These are phyloP conservation scores for Parnassius smintheus DNA, from an alignment of 2,888 invertebrate genomes.

Conservation along the genomic window DNA sequence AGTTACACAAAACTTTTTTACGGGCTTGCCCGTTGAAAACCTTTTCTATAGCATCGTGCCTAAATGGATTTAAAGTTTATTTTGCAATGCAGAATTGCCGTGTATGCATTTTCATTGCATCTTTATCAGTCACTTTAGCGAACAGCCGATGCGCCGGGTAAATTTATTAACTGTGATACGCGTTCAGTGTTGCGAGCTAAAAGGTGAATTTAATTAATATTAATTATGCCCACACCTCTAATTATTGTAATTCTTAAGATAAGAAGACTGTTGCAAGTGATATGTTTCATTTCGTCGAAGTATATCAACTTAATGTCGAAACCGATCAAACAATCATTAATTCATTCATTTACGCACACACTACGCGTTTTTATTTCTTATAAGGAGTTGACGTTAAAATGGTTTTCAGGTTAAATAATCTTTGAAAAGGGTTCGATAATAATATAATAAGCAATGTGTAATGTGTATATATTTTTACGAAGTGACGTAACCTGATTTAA, in stretches of 20 bases:
- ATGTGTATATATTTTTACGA: no score
- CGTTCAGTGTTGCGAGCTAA: constrained; percentile 76
- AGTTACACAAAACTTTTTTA: constrained; percentile 8
- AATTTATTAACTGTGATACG: constrained; percentile 81
- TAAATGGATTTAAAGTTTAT: constrained; percentile 27
- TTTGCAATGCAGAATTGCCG: constrained; percentile 22
- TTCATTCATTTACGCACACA: constrained; percentile 17
- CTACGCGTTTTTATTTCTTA: constrained; percentile 4
- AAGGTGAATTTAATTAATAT: constrained; percentile 80
- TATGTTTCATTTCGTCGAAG: constrained; percentile 48
- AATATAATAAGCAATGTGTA: no score
- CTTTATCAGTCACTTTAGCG: constrained; percentile 68
- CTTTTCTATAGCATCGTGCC: constrained; percentile 8
- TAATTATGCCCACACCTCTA: constrained; percentile 79
- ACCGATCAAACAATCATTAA: constrained; percentile 21
- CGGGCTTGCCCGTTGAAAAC: constrained; percentile 3
- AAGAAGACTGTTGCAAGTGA: constrained; percentile 39
- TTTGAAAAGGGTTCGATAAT: no score
- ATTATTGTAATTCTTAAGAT: constrained; percentile 78
- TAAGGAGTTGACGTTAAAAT: background rate
- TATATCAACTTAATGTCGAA: constrained; percentile 26
- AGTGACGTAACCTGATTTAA: no score
- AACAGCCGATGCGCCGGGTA: constrained; percentile 67
- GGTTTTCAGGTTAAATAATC: no score
- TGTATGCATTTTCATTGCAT: constrained; percentile 53